Evolutionary conservation across 1,140 invertebrate genomes (phyloP), one percentile per base, ranked within the genome.

Genomic region (Sesamia nonagrioides): DNA sequence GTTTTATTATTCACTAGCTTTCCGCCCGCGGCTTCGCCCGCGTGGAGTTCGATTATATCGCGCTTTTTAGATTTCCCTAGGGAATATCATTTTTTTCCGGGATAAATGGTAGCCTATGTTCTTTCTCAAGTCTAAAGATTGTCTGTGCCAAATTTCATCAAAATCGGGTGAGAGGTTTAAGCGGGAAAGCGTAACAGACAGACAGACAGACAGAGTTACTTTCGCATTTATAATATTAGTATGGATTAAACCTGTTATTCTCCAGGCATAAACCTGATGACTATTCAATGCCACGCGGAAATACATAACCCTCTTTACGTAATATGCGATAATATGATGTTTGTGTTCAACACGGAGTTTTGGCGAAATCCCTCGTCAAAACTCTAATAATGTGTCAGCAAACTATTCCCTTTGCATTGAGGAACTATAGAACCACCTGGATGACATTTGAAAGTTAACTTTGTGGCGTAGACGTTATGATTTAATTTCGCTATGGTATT

Each of bases 1-100:
- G 9, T 71, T 71, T 71, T 52, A 52, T 52, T 52, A 52, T 71
- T 52, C 21, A 17, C n/a, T 61, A 37, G 33, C n/a, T n/a, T n/a
- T n/a, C n/a, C n/a, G n/a, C n/a, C n/a, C n/a, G n/a, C n/a, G n/a
- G n/a, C n/a, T n/a, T n/a, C n/a, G n/a, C n/a, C n/a, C n/a, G n/a
- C n/a, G n/a, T n/a, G n/a, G n/a, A n/a, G n/a, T n/a, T n/a, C n/a
- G n/a, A n/a, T n/a, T n/a, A n/a, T n/a, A n/a, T n/a, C n/a, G n/a
- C n/a, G n/a, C n/a, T n/a, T n/a, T n/a, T n/a, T n/a, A n/a, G n/a
- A n/a, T n/a, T n/a, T n/a, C n/a, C n/a, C n/a, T n/a, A n/a, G n/a
- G n/a, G n/a, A n/a, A n/a, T n/a, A n/a, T n/a, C n/a, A n/a, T n/a
- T n/a, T n/a, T n/a, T n/a, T n/a, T n/a, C n/a, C n/a, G n/a, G n/a